Evolutionary conservation across 2,797 vertebrate genomes (phyloP).

Genomic region (Hemitrygon akajei): DNA sequence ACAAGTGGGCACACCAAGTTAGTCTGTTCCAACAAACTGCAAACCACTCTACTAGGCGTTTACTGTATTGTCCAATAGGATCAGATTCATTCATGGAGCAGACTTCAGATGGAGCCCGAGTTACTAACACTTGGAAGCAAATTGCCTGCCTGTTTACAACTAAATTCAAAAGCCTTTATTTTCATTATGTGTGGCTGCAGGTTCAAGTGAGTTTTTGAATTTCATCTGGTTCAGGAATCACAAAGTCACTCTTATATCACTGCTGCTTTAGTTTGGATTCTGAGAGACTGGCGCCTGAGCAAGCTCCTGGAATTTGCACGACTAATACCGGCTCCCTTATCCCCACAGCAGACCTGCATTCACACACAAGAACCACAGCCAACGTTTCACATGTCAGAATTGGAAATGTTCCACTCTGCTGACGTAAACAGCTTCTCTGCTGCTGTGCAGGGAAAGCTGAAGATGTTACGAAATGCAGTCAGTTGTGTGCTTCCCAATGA

Average conservation of each 20-base stretch:
- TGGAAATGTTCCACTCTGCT: neutral
- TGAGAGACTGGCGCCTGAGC: constrained; percentile 11
- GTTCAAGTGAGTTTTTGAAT: neutral
- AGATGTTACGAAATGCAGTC: neutral
- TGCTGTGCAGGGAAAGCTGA: neutral
- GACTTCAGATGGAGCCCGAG: neutral
- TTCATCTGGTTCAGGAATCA: neutral
- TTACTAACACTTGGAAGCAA: neutral
- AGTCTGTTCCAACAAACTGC: neutral
- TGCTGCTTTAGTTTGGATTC: neutral
- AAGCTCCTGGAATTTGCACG: constrained; percentile 13
- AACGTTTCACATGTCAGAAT: constrained; percentile 2
- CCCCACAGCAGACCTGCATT: neutral
- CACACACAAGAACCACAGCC: neutral
- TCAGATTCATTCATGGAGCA: neutral
- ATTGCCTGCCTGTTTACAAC: neutral
- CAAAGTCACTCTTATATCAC: neutral
- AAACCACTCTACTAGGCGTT: neutral
- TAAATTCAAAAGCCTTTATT: neutral
- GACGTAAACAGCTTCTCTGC: neutral
- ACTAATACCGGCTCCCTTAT: neutral
- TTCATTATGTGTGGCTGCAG: neutral
- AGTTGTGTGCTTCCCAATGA: neutral
- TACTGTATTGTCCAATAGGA: neutral
- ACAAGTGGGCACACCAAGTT: neutral